Evolutionary conservation across 2,888 invertebrate species (phyloP), one percentile per base, ranked within the genome.

Genomic region (Zygogramma bicolorata): DNA sequence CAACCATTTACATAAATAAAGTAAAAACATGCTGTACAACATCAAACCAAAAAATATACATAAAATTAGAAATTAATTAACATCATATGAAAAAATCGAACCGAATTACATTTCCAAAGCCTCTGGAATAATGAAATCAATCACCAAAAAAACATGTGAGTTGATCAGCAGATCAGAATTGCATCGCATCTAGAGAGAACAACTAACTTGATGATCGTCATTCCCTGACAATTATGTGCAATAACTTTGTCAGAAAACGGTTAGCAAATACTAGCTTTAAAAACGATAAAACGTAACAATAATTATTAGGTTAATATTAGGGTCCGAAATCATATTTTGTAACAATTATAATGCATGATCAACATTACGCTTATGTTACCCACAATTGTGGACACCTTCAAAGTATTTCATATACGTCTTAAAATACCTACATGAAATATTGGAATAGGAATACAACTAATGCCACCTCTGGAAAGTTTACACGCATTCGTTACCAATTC

Each of bases 121-220:
- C 83, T 80, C 82, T 79, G 81, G 84, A 86, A 86, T 85, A 84
- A 81, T 86, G 86, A 86, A 86, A 86, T 86, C 86, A 86, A 86
- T 86, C 83, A 84, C 85, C 85, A 84, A 80, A 81, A 80, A 81
- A 74, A 77, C 20, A 22, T 79, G 81, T 79, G 78, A 81, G 81
- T 79, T 79, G 81, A 81, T 84, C 84, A 85, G 85, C 86, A 86
- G 85, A 84, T 86, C 85, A 86, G 86, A 86, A 86, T 86, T 86
- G 85, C 83, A 79, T 82, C 81, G 81, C 81, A 81, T 80, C 79
- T 80, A 81, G 79, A 78, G 78, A 82, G 81, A 84, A 83, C 81
- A 82, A 82, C 81, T 82, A 80, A 73, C 70, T 73, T 76, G 76
- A n/a, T n/a, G n/a, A 73, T 80, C 76, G 58, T 68, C 76, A 78